Evolutionary conservation across 1,140 invertebrate genomes (phyloP), one percentile per base, ranked within the genome.

Genomic region (Drosophila saltans): DNA sequence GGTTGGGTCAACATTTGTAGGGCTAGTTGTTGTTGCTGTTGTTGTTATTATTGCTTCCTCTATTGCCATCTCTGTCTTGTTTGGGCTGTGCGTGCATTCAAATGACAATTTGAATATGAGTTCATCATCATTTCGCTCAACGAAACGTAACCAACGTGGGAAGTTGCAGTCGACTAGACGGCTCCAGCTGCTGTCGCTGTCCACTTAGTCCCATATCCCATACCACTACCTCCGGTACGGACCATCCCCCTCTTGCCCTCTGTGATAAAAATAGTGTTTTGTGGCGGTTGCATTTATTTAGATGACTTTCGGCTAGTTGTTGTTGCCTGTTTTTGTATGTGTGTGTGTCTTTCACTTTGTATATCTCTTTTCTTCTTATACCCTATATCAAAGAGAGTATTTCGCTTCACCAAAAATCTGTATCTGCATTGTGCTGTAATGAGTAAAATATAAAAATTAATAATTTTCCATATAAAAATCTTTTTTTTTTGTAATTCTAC

Each of bases 61-160:
- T 41, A 10, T 21, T 26, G 26, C 70, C 33, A 60, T 66, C 21
- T n/a, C 28, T 41, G 30, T 58, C 24, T 30, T 59, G 24, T 28
- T n/a, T 30, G 24, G 5, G n/a, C 10, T 59, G 43, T 68, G 63
- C 68, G 73, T 75, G 73, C 48, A 73, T 72, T 65, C 67, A 60
- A 73, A 71, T 72, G 69, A 81, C 75, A 81, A 73, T 86, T 88
- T 75, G 28, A 76, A 84, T 73, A 70, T 75, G 9, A 52, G 80
- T 86, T 78, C 75, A 85, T 81, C 64, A 88, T 88, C 64, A 88
- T 88, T 83, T 88, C 59, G 76, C 79, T 70, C 79, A 86, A 78
- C 79, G 79, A 86, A 86, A 86, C 80, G 86, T 90, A 86, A 90
- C 86, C 73, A 66, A 82, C 86, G 86, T 90, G 86, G 86, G 86